These are phyloP conservation scores for Coelinius sp. DNA, from an alignment of 2,888 invertebrate genomes.

Conservation along the genomic window DNA sequence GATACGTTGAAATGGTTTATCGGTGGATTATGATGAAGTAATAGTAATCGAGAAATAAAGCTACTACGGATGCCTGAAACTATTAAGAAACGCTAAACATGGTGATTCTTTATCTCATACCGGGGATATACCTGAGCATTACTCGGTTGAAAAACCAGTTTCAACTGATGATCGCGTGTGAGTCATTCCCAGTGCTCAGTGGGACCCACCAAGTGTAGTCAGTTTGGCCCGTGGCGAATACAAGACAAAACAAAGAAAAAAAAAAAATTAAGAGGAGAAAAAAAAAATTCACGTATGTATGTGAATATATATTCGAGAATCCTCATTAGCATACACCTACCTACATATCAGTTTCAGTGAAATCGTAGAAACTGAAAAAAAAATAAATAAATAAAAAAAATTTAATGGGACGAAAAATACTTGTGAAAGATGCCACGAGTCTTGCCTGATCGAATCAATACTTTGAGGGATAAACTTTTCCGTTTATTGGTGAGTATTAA, in stretches of 20 bases:
- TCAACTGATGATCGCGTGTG: slow-evolving; percentile 15
- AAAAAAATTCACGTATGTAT: background rate
- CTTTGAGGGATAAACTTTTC: background rate
- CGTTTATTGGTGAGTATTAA: background rate
- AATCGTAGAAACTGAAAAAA: background rate
- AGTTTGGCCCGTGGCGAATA: slow-evolving; percentile 18
- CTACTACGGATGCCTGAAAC: slow-evolving; percentile 46
- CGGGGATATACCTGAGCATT: slow-evolving; percentile 28
- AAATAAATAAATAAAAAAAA: no score
- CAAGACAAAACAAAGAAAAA: slow-evolving; percentile 1
- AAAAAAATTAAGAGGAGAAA: background rate
- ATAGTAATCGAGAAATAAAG: slow-evolving; percentile 25
- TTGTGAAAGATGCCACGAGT: background rate
- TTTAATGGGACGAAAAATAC: background rate
- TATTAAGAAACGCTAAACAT: slow-evolving; percentile 49
- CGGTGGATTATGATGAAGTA: background rate
- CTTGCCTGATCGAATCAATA: background rate
- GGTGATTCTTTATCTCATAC: slow-evolving; percentile 45
- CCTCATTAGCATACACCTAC: background rate
- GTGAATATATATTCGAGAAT: background rate
- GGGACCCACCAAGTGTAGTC: slow-evolving; percentile 6
- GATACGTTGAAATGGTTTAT: background rate
- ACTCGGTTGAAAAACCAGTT: slow-evolving; percentile 29
- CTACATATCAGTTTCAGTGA: background rate
- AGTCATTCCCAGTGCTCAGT: slow-evolving; percentile 22